Evolutionary conservation across 2,888 invertebrate genomes (phyloP).

Genomic region (Agriopis marginaria): DNA sequence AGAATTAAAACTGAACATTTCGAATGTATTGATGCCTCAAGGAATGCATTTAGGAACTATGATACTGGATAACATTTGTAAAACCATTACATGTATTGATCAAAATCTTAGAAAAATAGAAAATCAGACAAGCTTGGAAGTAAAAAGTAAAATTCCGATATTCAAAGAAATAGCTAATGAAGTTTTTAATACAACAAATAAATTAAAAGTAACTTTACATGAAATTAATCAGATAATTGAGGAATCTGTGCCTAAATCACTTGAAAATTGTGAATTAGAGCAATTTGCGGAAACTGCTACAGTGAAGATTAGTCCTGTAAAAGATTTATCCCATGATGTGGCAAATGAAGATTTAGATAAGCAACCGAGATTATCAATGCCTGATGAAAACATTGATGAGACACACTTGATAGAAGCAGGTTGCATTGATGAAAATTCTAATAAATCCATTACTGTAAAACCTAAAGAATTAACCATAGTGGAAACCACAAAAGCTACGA

Average conservation of each 20-base stretch:
- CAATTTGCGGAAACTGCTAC: neutral
- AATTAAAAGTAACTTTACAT: constrained; percentile 42
- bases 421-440: neutral
- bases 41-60: constrained; percentile 46
- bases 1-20: constrained; percentile 63
- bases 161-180: constrained; percentile 65
- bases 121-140: constrained; percentile 65
- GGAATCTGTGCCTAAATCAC: neutral
- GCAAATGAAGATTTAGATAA: neutral
- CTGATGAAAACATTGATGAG: neutral
- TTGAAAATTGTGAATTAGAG: neutral
- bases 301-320: neutral
- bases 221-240: constrained; percentile 9
- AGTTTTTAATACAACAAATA: constrained; percentile 52
- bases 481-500: neutral
- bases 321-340: neutral
- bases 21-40: constrained; percentile 51
- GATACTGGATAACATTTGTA: constrained; percentile 43
- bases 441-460: too few relatives aligned
- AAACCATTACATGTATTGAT: constrained; percentile 53
- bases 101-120: constrained; percentile 58
- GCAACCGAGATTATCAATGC: neutral
- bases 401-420: neutral
- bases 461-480: neutral
- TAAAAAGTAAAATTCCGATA: constrained; percentile 78